phyloP scores from a whole-genome alignment of 1,140 invertebrate genomes.

The Acromyrmex echinatior region DNA sequence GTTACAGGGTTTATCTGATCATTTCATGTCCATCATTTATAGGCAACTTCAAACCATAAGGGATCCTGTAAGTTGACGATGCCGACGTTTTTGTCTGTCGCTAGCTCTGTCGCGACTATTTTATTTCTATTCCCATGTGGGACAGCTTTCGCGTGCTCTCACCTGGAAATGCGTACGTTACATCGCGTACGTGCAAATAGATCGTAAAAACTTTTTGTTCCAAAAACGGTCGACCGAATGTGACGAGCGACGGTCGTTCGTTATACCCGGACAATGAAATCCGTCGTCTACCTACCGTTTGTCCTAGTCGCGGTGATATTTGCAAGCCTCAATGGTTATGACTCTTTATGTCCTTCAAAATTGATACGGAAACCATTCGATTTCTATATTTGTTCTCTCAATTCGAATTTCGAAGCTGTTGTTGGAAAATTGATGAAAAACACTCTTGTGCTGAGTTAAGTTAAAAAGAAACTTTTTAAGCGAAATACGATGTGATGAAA shows the following conservation, averaged over 20 bases:
- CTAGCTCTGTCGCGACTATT: neutral
- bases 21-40: neutral
- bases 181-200: slow-evolving; percentile 48
- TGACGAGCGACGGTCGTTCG: slow-evolving; percentile 50
- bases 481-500: neutral
- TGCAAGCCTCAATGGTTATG: slow-evolving; percentile 32
- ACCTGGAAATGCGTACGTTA: neutral
- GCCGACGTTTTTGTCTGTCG: slow-evolving; percentile 1
- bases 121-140: slow-evolving; percentile 52
- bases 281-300: slow-evolving; percentile 45
- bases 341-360: slow-evolving; percentile 46
- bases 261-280: slow-evolving; percentile 56
- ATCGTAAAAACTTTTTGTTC: slow-evolving; percentile 54
- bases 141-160: neutral
- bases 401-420: neutral
- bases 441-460: no score
- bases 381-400: neutral
- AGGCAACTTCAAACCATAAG: neutral
- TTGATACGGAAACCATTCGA: slow-evolving; percentile 20
- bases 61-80: neutral
- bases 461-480: neutral
- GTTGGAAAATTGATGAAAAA: neutral
- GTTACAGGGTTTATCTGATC: neutral
- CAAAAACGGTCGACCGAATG: slow-evolving; percentile 34
- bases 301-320: slow-evolving; percentile 44